Conservation (phyloP, 2,888 invertebrate genomes). For the Dryocosmus kuriphilus region DNA sequence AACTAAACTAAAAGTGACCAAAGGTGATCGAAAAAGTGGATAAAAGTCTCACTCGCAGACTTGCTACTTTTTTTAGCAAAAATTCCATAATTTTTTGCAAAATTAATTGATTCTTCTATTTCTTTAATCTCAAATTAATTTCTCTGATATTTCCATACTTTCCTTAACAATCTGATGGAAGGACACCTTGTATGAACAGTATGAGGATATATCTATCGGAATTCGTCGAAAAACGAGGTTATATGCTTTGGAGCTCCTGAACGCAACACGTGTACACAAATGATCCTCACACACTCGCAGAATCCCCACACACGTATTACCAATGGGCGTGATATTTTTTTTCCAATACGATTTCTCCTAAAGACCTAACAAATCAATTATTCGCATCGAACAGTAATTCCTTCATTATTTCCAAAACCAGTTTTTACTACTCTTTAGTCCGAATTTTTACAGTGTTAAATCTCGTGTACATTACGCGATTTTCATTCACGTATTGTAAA, state of each 20-base stretch:
- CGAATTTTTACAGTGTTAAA: constrained; percentile 2
- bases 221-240: constrained; percentile 34
- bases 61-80: no score
- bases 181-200: neutral
- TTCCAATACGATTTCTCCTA: neutral
- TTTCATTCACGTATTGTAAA: neutral
- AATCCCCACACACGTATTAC: neutral
- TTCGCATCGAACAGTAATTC: neutral
- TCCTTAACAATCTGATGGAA: no score
- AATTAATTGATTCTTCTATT: no score
- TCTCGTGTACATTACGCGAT: neutral
- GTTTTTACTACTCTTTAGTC: neutral
- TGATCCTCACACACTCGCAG: neutral
- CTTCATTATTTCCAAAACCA: neutral
- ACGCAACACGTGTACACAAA: constrained; percentile 29
- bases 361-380: neutral
- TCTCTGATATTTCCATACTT: no score
- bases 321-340: constrained; percentile 15
- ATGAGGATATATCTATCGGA: no score
- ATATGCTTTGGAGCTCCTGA: constrained; percentile 29
- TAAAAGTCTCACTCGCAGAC: no score
- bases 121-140: no score
- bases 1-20: no score
- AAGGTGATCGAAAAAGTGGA: no score
- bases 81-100: no score